Conservation (phyloP, 92 coral and sea anemone species). For the Diadumene lineata region DNA sequence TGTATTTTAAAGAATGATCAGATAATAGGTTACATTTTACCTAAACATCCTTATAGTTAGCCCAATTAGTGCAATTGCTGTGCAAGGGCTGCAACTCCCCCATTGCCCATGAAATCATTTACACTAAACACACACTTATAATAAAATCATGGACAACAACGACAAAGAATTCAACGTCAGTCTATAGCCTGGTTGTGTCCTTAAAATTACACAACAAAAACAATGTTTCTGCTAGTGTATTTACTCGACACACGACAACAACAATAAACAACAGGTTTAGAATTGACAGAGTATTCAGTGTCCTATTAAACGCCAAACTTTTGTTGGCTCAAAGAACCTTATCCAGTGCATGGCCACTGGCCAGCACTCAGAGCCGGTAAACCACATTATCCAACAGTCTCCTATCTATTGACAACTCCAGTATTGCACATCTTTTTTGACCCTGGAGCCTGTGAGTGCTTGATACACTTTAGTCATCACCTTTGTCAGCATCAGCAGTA, state of each 20-base stretch:
- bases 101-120: background rate
- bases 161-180: background rate
- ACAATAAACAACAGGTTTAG: background rate
- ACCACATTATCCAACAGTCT: conserved; percentile 38
- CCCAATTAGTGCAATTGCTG: conserved; percentile 1
- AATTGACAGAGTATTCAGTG: background rate
- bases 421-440: conserved; percentile 4
- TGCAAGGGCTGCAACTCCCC: background rate
- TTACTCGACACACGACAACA: background rate
- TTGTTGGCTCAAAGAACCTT: conserved; percentile 4
- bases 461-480: conserved; percentile 4
- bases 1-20: conserved; percentile 12
- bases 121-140: background rate
- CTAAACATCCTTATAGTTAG: background rate
- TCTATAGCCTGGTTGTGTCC: background rate
- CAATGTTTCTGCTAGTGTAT: background rate
- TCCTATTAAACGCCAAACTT: conserved; percentile 1
- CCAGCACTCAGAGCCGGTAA: conserved; percentile 18
- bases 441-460: conserved; percentile 13
- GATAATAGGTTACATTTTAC: background rate
- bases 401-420: conserved; percentile 23
- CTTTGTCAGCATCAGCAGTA: conserved; percentile 27
- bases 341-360: conserved; percentile 4
- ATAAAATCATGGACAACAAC: background rate
- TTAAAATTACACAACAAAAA: background rate